Base-by-base conservation (phyloP, 2,113 vertebrate genomes). In the Eptatretus burgeri region DNA sequence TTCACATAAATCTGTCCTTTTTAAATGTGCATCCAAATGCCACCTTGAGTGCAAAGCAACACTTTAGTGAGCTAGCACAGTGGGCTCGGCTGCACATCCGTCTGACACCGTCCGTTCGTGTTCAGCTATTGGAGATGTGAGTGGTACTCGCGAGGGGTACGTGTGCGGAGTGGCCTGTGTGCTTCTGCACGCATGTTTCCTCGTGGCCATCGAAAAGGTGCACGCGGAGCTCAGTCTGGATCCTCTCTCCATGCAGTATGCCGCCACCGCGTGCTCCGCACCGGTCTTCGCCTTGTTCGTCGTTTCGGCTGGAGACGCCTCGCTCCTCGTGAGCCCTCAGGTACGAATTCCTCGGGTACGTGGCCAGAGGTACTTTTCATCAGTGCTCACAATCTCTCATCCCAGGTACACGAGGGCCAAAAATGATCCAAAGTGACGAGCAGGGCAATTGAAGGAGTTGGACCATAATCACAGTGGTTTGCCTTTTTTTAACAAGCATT, bases 201-300 rank as follows among this genome's bases (percentile, higher is more conserved):
- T 98, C 74, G 91, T 98, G 52, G 77, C 94, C 69, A 94, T 98
- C 71, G 87, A 98, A 76, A 95, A 93, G 71, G 81, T 79, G 27
- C 84, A 85, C 51, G 66, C 76, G 1, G 89, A 94, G 41, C 83
- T 78, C 1, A 79, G 83, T 66, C 76, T 88, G 1, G 91, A 89
- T 51, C 83, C 91, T 2, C 79, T 98, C 65, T 94, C 89, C 0
- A 89, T 89, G 50, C 91, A 96, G 75, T 98, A 98, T 2, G 78
- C 78, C 73, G 87, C 94, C 9, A 83, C 91, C 5, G 13, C 20
- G n/a, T 17, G 56, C 12, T 41, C 27, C 27, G 27, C 27, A 41
- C 27, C 27, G 7, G 72, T 88, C 67, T 84, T 82, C 0, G 84
- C 89, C 66, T 78, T 85, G 1, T 89, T 89, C 51, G 76, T 93